These are phyloP conservation scores for Colinus virginianus DNA, from an alignment of 2,113 vertebrate species.

Conservation along the genomic window DNA sequence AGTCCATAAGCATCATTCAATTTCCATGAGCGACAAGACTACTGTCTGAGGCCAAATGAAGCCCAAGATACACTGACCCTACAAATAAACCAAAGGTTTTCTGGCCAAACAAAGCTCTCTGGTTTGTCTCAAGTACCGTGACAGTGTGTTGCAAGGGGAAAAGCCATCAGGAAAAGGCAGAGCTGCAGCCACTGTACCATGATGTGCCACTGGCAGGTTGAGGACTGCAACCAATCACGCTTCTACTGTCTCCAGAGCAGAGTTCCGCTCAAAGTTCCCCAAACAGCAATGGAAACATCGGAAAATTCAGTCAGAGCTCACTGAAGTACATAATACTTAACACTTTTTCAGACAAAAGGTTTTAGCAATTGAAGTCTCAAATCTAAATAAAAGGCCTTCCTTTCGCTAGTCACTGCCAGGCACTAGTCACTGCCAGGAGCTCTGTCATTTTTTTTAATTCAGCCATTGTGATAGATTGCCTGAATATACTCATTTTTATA, in stretches of 20 bases:
- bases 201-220: background rate
- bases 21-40: background rate
- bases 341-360: background rate
- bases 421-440: background rate
- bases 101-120: background rate
- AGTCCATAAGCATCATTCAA: fast-evolving
- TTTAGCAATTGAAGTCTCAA: background rate
- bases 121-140: background rate
- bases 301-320: background rate
- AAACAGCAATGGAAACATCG: background rate
- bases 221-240: background rate
- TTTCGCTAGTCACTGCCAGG: background rate
- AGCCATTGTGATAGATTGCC: background rate
- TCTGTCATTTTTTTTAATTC: background rate
- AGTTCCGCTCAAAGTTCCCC: background rate
- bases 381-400: background rate
- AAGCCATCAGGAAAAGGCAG: background rate
- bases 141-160: background rate
- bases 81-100: background rate
- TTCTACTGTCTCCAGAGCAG: background rate
- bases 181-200: background rate
- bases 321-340: background rate
- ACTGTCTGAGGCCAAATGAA: background rate
- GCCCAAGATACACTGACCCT: background rate
- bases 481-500: background rate